A percentile compares a stretch with the other conserved stretches of the same genome.
These are phyloP conservation scores for Acropternis orthonyx DNA, from an alignment of 2,797 vertebrate species.

Conservation along the genomic window DNA sequence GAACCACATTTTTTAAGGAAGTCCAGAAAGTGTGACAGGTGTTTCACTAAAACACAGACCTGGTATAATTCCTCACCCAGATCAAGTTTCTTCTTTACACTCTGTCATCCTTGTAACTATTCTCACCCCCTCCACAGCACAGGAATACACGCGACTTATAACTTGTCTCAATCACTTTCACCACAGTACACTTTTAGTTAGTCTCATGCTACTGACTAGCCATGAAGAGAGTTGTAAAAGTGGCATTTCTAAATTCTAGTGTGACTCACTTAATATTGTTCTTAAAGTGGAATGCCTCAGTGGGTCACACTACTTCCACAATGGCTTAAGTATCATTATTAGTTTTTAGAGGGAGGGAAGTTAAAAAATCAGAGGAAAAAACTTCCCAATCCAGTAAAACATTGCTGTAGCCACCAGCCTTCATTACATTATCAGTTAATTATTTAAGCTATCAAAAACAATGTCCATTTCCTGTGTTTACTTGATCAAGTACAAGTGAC, in stretches of 20 bases:
- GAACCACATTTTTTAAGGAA: neutral
- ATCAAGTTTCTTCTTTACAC: neutral
- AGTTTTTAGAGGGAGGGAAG: neutral
- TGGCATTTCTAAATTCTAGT: neutral
- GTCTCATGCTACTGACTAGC: neutral
- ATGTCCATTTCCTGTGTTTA: neutral
- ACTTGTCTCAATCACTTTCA: neutral
- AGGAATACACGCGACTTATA: neutral
- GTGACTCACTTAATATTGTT: neutral
- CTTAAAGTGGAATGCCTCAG: neutral
- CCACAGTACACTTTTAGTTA: neutral
- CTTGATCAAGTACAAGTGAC: neutral
- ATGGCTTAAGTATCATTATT: neutral
- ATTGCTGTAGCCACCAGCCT: neutral
- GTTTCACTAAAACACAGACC: neutral
- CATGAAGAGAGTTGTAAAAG: neutral
- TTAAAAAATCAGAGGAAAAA: neutral
- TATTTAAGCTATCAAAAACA: neutral
- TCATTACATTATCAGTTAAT: neutral
- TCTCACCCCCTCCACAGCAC: neutral
- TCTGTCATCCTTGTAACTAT: neutral
- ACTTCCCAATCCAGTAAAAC: neutral
- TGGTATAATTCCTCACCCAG: neutral
- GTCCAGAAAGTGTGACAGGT: fast-evolving
- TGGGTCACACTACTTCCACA: neutral